A percentile compares a stretch with the other conserved stretches of the same genome.
Conservation (phyloP, 2,888 invertebrate genomes). For the Clistopyga incitator region DNA sequence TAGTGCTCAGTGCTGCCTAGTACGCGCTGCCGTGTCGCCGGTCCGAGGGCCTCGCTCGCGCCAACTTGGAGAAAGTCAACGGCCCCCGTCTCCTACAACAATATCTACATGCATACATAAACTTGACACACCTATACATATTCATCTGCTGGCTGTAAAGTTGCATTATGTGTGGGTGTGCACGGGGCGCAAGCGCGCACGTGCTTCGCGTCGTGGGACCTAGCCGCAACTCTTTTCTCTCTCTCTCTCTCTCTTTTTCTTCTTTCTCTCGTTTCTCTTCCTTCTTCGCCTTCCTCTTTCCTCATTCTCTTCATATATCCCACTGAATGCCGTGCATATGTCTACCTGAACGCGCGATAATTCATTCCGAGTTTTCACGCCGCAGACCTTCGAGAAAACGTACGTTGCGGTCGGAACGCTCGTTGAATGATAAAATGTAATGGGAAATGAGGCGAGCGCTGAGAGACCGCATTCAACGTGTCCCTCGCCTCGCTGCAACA, state of each 20-base stretch:
- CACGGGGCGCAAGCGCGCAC: constrained; percentile 28
- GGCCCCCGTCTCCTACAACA: constrained; percentile 52
- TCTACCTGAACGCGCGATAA: constrained; percentile 11
- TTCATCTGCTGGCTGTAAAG: constrained; percentile 54
- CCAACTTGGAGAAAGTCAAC: constrained; percentile 72
- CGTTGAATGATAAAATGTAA: constrained; percentile 13
- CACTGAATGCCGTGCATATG: background rate
- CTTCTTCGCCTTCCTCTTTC: constrained; percentile 33
- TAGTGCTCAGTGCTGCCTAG: constrained; percentile 17
- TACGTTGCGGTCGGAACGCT: background rate
- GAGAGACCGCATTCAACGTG: background rate
- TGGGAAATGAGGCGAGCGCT: background rate
- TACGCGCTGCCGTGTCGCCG: constrained; percentile 51
- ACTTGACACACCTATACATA: constrained; percentile 66
- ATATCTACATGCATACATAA: constrained; percentile 56
- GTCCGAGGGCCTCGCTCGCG: constrained; percentile 52
- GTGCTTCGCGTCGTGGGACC: constrained; percentile 60
- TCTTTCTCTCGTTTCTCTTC: constrained; percentile 37
- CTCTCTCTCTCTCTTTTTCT: constrained; percentile 40
- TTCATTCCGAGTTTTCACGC: constrained; percentile 32
- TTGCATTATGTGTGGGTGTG: constrained; percentile 51
- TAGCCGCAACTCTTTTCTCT: constrained; percentile 30
- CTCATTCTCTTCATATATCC: constrained; percentile 27
- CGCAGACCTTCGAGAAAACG: constrained; percentile 27
- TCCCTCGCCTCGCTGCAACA: background rate